Percentiles rank a stretch among this genome's conserved stretches.
Conservation (phyloP, 2,113 vertebrate genomes). For the Antechinus flavipes region DNA sequence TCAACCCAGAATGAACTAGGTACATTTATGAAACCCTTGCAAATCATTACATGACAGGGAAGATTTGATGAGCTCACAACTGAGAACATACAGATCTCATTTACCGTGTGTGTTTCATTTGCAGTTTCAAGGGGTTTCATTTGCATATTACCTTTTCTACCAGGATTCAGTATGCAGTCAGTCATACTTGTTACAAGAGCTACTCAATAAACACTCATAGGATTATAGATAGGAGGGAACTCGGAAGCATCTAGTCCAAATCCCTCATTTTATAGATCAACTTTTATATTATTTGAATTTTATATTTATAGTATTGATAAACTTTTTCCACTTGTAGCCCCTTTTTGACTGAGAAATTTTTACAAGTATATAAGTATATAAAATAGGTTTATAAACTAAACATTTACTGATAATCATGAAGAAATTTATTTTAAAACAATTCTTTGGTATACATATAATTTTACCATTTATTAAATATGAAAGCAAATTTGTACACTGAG, state of each 20-base stretch:
- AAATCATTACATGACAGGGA: not conserved
- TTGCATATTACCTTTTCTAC: not conserved
- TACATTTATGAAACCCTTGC: not conserved
- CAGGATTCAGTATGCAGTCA: not conserved
- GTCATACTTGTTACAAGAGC: not conserved
- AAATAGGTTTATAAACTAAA: too few species aligned
- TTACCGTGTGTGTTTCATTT: not conserved
- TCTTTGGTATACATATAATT: too few species aligned
- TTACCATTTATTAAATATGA: too few species aligned
- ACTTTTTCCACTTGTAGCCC: too few species aligned
- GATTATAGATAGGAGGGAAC: not conserved
- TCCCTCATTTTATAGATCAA: not conserved
- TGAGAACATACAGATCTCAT: not conserved
- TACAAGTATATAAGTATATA: too few species aligned
- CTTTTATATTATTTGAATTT: too few species aligned
- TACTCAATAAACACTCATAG: not conserved
- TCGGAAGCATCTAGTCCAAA: not conserved
- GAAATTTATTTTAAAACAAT: too few species aligned
- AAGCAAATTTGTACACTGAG: too few species aligned
- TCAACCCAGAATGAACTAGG: not conserved
- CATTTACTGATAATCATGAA: too few species aligned
- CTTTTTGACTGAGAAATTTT: too few species aligned
- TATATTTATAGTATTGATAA: too few species aligned
- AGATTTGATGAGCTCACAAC: conserved; percentile 15
- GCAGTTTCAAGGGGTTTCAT: not conserved